Evolutionary conservation across 2,797 vertebrate genomes (phyloP).

Genomic region (Lepilemur septentrionalis): DNA sequence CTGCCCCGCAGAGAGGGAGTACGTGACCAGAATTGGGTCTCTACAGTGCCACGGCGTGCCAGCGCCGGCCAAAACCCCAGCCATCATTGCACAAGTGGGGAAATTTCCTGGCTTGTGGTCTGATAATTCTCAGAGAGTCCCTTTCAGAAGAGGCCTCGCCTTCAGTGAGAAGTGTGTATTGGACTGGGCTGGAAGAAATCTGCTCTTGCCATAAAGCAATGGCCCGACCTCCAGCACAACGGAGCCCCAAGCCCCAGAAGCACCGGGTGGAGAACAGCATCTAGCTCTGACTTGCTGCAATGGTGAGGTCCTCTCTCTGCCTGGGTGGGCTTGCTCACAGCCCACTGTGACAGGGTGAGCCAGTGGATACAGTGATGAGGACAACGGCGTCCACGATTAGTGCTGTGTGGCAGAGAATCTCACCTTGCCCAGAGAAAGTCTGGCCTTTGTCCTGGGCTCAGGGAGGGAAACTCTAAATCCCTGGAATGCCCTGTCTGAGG

Average conservation of each 20-base stretch:
- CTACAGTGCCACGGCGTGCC: not conserved
- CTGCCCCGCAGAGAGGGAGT: not conserved
- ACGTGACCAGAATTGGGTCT: not conserved
- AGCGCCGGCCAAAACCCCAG: not conserved
- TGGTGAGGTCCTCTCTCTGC: not conserved
- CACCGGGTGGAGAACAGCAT: fast-evolving
- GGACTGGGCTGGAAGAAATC: not conserved
- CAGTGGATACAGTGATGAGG: not conserved
- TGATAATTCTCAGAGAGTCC: not conserved
- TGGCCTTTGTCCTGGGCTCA: not conserved
- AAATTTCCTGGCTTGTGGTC: not conserved
- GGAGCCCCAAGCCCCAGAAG: not conserved
- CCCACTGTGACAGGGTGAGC: too few species aligned
- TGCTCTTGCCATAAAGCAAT: not conserved
- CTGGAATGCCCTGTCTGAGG: not conserved
- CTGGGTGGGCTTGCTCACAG: not conserved
- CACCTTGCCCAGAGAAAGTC: not conserved
- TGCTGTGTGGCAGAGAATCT: not conserved
- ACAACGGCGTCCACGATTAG: not conserved
- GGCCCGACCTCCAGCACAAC: not conserved
- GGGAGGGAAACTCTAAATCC: not conserved
- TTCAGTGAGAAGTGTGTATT: not conserved
- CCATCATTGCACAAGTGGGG: not conserved
- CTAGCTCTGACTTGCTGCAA: not conserved
- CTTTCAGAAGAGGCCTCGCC: not conserved